phyloP scores from a whole-genome alignment of 1,140 invertebrate species.

The Arctopsyche grandis region DNA sequence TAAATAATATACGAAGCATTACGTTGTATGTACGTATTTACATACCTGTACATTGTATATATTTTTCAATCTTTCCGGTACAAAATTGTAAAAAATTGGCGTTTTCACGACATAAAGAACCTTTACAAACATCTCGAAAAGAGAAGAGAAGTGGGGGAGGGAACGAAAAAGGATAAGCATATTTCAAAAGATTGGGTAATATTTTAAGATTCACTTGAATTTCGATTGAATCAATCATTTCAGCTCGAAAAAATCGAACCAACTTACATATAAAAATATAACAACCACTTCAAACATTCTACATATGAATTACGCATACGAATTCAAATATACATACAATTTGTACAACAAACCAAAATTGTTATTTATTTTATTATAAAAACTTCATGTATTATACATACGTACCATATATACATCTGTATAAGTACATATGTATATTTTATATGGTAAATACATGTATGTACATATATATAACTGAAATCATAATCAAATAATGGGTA shows the following conservation, averaged over 20 bases:
- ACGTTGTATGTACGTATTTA: neutral
- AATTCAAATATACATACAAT: too few relatives aligned
- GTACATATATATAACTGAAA: too few relatives aligned
- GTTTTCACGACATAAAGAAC: slow-evolving; percentile 1
- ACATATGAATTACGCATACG: neutral
- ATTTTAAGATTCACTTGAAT: slow-evolving; percentile 31
- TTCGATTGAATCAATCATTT: slow-evolving; percentile 31
- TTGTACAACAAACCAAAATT: too few relatives aligned
- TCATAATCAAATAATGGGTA: too few relatives aligned
- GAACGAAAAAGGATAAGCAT: slow-evolving; percentile 3
- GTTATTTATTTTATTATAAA: too few relatives aligned
- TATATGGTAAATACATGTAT: too few relatives aligned
- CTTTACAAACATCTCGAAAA: slow-evolving; percentile 9
- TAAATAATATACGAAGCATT: neutral
- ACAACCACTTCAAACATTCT: slow-evolving; percentile 21
- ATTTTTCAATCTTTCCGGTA: neutral
- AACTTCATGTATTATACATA: too few relatives aligned
- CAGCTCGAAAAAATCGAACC: slow-evolving; percentile 18
- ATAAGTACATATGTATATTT: too few relatives aligned
- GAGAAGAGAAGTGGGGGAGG: neutral
- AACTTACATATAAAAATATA: slow-evolving; percentile 23
- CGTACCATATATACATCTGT: too few relatives aligned
- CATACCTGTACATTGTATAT: neutral
- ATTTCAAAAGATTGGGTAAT: slow-evolving; percentile 31
- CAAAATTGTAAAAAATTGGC: neutral